These are phyloP conservation scores for Plebejus argus DNA, from an alignment of 2,888 invertebrate species.

Conservation along the genomic window DNA sequence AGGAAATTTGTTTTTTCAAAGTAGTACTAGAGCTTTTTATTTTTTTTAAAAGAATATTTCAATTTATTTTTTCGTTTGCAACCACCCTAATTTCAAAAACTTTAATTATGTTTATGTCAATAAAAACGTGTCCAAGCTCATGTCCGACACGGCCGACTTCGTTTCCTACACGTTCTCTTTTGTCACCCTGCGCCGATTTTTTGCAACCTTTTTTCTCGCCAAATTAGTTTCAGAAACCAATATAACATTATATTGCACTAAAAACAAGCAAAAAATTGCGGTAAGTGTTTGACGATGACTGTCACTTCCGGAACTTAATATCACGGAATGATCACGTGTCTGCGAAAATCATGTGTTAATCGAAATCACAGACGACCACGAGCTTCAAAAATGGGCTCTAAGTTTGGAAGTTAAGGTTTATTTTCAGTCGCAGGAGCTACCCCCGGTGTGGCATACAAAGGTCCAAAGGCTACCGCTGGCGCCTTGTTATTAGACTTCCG, in stretches of 20 bases:
- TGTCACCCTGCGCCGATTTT: constrained; percentile 3
- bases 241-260: constrained; percentile 20
- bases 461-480: constrained; percentile 71
- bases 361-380: not conserved
- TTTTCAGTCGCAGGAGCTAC: not conserved
- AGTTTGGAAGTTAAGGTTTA: not conserved
- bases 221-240: constrained; percentile 22
- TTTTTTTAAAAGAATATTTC: too few species aligned
- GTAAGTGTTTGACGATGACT: constrained; percentile 30
- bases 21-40: too few species aligned
- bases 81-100: not conserved
- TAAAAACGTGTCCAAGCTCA: not conserved
- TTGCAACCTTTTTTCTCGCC: not conserved
- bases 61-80: too few species aligned
- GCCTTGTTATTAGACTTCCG: constrained; percentile 79
- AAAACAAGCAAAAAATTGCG: constrained; percentile 2
- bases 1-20: too few species aligned
- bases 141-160: not conserved
- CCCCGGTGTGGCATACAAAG: constrained; percentile 43
- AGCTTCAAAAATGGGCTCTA: not conserved
- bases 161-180: constrained; percentile 11
- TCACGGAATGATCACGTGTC: constrained; percentile 26
- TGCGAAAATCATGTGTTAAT: constrained; percentile 30
- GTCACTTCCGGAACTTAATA: constrained; percentile 29
- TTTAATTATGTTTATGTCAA: not conserved